Evolutionary conservation across 2,797 vertebrate genomes (phyloP).

Genomic region (Myripristis jacobus): DNA sequence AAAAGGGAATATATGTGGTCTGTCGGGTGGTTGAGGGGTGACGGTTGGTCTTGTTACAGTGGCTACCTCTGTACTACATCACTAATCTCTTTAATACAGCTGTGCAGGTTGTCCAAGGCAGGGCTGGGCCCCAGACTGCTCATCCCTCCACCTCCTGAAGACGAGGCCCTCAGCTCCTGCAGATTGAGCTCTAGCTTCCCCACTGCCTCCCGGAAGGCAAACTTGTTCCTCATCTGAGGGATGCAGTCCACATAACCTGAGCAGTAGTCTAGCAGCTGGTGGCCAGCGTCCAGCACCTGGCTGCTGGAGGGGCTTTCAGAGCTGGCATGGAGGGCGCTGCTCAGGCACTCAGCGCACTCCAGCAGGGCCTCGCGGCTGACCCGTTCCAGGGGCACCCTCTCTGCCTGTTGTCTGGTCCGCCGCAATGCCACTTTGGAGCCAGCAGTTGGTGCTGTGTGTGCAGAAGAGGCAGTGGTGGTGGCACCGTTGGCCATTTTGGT

Average conservation of each 20-base stretch:
- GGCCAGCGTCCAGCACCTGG: constrained; percentile 95
- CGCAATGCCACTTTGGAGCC: constrained; percentile 90
- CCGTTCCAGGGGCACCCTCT: constrained; percentile 90
- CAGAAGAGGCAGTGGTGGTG: constrained; percentile 60
- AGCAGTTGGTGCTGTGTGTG: constrained; percentile 63
- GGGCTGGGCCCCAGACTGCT: constrained; percentile 84
- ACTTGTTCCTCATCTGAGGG: constrained; percentile 97
- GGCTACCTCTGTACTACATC: constrained; percentile 99
- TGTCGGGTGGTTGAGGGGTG: constrained; percentile 42
- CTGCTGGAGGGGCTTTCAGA: constrained; percentile 90
- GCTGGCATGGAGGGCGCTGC: constrained; percentile 85
- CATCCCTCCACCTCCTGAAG: constrained; percentile 83
- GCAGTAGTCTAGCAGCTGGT: constrained; percentile 98
- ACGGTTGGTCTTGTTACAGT: constrained; percentile 61
- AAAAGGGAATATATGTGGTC: constrained; percentile 59
- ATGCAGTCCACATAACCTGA: constrained; percentile 99
- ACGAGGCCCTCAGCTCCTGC: constrained; percentile 97
- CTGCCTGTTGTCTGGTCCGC: constrained; percentile 90
- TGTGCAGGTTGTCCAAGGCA: constrained; percentile 95
- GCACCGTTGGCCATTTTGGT: constrained; percentile 94
- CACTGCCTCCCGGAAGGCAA: constrained; percentile 97
- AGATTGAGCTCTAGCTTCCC: constrained; percentile 97
- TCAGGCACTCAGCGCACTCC: constrained; percentile 92
- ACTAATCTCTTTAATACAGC: constrained; percentile 98
- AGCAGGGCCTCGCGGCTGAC: constrained; percentile 95